Evolutionary conservation across 2,797 vertebrate species (phyloP).

Genomic region (Karalla daura): DNA sequence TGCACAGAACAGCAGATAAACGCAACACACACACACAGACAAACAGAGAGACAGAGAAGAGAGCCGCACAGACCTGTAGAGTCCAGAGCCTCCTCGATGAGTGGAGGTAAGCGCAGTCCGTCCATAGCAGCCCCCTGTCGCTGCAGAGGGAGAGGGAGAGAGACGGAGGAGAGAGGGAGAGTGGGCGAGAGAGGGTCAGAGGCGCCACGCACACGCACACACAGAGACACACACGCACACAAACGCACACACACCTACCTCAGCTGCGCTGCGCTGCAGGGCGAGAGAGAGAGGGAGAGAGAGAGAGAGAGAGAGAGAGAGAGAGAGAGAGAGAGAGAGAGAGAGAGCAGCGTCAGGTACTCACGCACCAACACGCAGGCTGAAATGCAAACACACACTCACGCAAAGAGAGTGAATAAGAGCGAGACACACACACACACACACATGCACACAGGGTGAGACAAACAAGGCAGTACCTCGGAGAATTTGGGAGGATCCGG

Average conservation of each 20-base stretch:
- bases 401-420: no score
- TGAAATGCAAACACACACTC: not conserved
- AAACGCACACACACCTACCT: conserved; percentile 81
- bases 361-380: conserved; percentile 1
- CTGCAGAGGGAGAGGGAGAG: conserved; percentile 61
- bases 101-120: conserved; percentile 83
- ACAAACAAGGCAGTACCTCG: conserved; percentile 46
- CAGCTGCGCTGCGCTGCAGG: conserved; percentile 71
- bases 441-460: conserved; percentile 1
- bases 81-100: conserved; percentile 83
- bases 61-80: conserved; percentile 80
- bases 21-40: conserved; percentile 12
- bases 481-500: conserved; percentile 71
- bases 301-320: conserved; percentile 26
- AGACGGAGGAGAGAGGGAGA: conserved; percentile 49
- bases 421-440: conserved; percentile 21
- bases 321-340: conserved; percentile 33
- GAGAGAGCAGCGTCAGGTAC: conserved; percentile 51
- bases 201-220: no score
- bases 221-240: no score
- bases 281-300: conserved; percentile 22
- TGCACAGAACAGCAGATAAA: conserved; percentile 15
- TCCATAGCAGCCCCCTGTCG: conserved; percentile 79
- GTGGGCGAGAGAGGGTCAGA: conserved; percentile 78
- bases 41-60: conserved; percentile 14